phyloP scores from a whole-genome alignment of 30 jellyfish, hydroid and myxozoan species.

The Pseudorhiza aurosa region DNA sequence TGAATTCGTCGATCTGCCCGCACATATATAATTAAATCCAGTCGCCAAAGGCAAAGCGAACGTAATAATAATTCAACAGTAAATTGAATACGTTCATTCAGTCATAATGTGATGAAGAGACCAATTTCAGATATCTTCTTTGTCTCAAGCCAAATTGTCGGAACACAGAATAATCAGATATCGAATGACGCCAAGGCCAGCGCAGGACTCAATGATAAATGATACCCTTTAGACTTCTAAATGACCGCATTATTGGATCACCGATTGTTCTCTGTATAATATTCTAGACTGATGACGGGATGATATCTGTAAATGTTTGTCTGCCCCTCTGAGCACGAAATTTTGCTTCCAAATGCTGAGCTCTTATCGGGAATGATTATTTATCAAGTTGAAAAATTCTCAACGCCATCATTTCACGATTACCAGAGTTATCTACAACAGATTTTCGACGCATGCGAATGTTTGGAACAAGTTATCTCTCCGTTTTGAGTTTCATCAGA shows the following conservation, averaged over 20 bases:
- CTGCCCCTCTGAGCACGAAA: slow-evolving; percentile 63
- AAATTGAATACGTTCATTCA: slow-evolving; percentile 52
- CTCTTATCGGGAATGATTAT: slow-evolving; percentile 56
- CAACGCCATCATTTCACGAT: slow-evolving; percentile 55
- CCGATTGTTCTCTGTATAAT: slow-evolving; percentile 59
- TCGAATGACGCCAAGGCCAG: slow-evolving; percentile 82
- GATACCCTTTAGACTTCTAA: slow-evolving; percentile 79
- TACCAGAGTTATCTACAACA: slow-evolving; percentile 62
- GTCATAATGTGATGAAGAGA: slow-evolving; percentile 73
- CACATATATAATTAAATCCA: slow-evolving; percentile 68
- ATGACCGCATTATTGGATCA: slow-evolving; percentile 83
- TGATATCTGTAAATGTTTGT: slow-evolving; percentile 73
- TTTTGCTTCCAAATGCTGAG: slow-evolving; percentile 35
- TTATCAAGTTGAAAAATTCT: slow-evolving; percentile 43
- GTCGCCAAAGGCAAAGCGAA: slow-evolving; percentile 76
- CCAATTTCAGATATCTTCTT: slow-evolving; percentile 61
- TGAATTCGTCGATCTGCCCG: slow-evolving; percentile 42
- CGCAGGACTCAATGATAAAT: slow-evolving; percentile 74
- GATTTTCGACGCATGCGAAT: slow-evolving; percentile 58
- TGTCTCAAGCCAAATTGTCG: slow-evolving; percentile 79
- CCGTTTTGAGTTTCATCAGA: slow-evolving; percentile 73
- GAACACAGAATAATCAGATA: slow-evolving; percentile 81
- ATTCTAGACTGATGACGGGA: slow-evolving; percentile 76
- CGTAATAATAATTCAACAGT: slow-evolving; percentile 50
- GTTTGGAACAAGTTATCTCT: slow-evolving; percentile 66